A percentile compares a stretch with the other conserved stretches of the same genome.
Conservation (phyloP, 2,888 invertebrate genomes). For the Aleiodes alternator region DNA sequence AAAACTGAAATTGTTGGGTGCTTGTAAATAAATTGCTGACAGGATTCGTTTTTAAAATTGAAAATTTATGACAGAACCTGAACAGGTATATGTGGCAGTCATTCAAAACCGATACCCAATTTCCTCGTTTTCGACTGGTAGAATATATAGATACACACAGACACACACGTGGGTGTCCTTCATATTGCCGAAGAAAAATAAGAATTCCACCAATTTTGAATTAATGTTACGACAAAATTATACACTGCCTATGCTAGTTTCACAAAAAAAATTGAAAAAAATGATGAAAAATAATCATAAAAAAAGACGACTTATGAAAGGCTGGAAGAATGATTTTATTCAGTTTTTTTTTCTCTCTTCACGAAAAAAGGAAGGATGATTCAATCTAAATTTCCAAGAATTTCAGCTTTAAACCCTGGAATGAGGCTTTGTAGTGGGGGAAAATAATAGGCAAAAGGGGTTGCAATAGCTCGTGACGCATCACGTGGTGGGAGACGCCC, state of each 20-base stretch:
- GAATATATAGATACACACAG: background rate
- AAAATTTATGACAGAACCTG: slow-evolving; percentile 31
- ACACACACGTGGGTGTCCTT: slow-evolving; percentile 35
- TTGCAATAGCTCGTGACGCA: slow-evolving; percentile 70
- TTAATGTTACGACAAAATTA: slow-evolving; percentile 30
- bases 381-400: slow-evolving; percentile 56
- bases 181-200: slow-evolving; percentile 12
- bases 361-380: slow-evolving; percentile 9
- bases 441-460: slow-evolving; percentile 65
- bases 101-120: slow-evolving; percentile 7
- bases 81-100: slow-evolving; percentile 3
- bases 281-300: slow-evolving; percentile 31
- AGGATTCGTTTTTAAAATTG: background rate
- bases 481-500: slow-evolving; percentile 54
- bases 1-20: no score
- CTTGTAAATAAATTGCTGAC: background rate
- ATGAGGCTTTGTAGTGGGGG: slow-evolving; percentile 47
- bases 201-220: slow-evolving; percentile 30
- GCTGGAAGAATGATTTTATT: background rate
- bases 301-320: background rate
- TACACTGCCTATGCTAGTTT: background rate
- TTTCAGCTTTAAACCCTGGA: slow-evolving; percentile 55
- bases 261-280: slow-evolving; percentile 35
- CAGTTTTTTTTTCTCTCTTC: background rate
- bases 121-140: background rate